Evolutionary conservation across 2,113 vertebrate species (phyloP), one percentile per base, ranked within the genome.

Genomic region (Muscicapa adusta): DNA sequence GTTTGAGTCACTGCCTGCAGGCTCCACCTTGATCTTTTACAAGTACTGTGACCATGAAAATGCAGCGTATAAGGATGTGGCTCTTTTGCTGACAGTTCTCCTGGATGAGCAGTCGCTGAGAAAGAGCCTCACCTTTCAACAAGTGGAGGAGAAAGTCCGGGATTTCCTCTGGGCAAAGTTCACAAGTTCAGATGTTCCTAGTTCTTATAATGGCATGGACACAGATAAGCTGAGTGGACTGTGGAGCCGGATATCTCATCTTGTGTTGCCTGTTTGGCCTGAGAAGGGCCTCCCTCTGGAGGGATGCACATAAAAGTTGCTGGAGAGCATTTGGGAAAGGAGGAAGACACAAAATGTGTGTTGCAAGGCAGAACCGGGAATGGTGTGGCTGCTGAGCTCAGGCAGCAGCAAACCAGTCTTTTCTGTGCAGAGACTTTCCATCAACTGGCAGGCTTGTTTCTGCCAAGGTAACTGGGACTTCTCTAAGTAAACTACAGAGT

Each of bases 31-130:
- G 3, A 99, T 99, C 93, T 99, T 99, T 74, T 99, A 99, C 88
- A 99, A 99, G 94, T 99, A 99, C 77, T 99, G 99, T 65, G 99
- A 99, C 93, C 99, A 99, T 4, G 99, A 99, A 74, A 99, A 98
- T 0, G 99, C 99, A 1, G 99, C 98, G 0, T 99, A 98, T 91
- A 99, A 99, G 91, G 98, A 98, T 2, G 98, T 98, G 14, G 98
- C 98, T 58, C 96, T 99, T 38, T 95, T 99, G 58, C 98, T 99
- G 74, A 99, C 99, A 0, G 98, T 99, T 22, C 97, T 99, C 31
- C 96, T 99, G 89, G 96, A 97, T 3, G 98, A 97, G 13, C 91
- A 98, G 40, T 98, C 98, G 0, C 97, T 99, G 33, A 85, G 89
- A 6, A 90, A 94, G 36, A 91, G 94, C n/a, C 94, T 98, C 38